phyloP scores from a whole-genome alignment of 1,140 invertebrate genomes.

The Pentalonia nigronervosa region DNA sequence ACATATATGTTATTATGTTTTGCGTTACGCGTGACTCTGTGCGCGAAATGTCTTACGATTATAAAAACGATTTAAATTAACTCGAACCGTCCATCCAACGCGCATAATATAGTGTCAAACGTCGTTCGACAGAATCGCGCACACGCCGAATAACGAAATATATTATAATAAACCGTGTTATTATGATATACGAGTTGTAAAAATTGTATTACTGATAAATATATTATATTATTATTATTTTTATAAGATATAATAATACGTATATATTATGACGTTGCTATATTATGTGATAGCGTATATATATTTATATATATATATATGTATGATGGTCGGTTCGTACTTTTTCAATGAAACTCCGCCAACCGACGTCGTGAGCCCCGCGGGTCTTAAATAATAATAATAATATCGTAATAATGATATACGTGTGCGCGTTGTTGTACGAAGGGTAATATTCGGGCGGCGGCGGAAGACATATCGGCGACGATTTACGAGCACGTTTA shows the following conservation, averaged over 20 bases:
- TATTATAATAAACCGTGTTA: background rate
- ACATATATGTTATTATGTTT: background rate
- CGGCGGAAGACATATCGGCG: slow-evolving; percentile 32
- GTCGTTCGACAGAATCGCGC: background rate
- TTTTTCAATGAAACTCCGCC: slow-evolving; percentile 22
- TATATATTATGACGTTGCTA: background rate
- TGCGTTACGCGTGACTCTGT: background rate
- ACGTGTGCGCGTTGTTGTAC: background rate
- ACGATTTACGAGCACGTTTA: slow-evolving; percentile 44
- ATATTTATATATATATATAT: no score
- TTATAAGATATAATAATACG: background rate
- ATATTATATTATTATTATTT: background rate
- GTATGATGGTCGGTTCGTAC: background rate
- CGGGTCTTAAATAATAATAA: background rate
- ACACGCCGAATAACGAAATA: background rate
- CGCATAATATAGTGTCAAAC: background rate
- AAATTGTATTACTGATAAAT: background rate
- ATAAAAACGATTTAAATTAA: background rate
- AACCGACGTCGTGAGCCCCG: background rate
- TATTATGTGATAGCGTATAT: background rate
- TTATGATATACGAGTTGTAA: slow-evolving; percentile 3
- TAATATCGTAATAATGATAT: slow-evolving; percentile 3
- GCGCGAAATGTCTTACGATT: background rate
- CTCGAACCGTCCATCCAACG: no score
- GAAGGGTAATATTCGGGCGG: background rate